These are phyloP conservation scores for Pogonocichla stellata DNA, from an alignment of 2,113 vertebrate genomes.

Conservation along the genomic window DNA sequence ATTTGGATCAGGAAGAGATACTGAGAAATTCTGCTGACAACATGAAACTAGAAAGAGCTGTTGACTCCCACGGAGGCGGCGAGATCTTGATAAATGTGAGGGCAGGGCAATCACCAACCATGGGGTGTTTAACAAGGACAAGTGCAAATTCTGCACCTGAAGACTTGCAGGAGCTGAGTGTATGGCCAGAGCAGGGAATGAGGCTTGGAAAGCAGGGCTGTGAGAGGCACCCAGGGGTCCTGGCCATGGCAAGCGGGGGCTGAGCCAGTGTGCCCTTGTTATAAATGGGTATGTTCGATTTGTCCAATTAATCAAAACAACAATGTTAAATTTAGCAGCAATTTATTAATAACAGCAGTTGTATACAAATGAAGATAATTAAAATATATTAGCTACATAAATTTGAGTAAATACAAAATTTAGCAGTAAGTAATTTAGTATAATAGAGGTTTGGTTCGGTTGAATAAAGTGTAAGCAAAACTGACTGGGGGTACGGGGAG, in stretches of 20 bases:
- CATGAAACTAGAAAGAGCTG: neutral
- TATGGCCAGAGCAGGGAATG: accelerated
- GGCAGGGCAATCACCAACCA: neutral
- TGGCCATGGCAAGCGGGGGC: accelerated
- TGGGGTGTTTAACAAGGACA: neutral
- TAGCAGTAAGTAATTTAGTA: too few relatives aligned
- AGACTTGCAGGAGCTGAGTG: neutral
- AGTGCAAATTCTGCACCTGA: neutral
- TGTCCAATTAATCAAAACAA: too few relatives aligned
- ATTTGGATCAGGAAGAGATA: neutral
- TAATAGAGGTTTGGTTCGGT: too few relatives aligned
- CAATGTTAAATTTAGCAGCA: too few relatives aligned
- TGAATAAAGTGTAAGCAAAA: too few relatives aligned
- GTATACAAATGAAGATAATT: too few relatives aligned
- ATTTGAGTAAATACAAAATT: too few relatives aligned
- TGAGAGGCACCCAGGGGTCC: neutral
- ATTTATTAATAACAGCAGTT: too few relatives aligned
- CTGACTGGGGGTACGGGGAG: too few relatives aligned
- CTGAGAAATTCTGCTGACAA: neutral
- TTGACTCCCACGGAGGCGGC: neutral
- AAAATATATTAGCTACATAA: too few relatives aligned
- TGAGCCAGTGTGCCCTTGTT: neutral
- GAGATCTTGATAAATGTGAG: neutral
- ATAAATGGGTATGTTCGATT: too few relatives aligned
- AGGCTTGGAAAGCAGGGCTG: neutral